Base-by-base conservation (phyloP, 1,140 invertebrate genomes). In the Drosophila kepulauana region DNA sequence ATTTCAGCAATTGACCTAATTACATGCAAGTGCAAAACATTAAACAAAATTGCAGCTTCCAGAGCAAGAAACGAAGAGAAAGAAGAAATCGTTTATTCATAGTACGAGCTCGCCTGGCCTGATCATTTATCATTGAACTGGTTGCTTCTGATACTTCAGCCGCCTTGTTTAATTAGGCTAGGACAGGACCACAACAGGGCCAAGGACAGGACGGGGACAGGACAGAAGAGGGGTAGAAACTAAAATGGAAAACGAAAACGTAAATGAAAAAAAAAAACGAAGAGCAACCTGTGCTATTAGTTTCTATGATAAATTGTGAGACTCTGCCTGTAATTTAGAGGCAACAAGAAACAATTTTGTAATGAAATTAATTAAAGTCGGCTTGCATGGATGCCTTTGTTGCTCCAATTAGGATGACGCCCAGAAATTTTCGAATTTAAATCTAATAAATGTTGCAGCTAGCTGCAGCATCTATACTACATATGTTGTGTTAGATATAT, bases 281-380 rank as follows among this genome's bases (percentile, higher is more conserved):
- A 25, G n/a, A 38, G 35, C 28, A 54, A 43, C 35, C 28, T 72
- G 48, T 11, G 46, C 46, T 65, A 38, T n/a, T 35, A 25, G 33
- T 54, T 25, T 15, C 57, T 78, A 87, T 90, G 86, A 90, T 88
- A 85, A 90, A 90, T 90, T 90, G 86, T 73, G 71, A 74, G 46
- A 25, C 43, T 25, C 3, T 46, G 71, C 57, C 79, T 61, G 65
- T 52, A 79, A 82, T 79, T 82, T 82, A 57, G 51, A 30, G n/a
- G 70, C 61, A 71, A 61, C 48, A 66, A 61, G 65, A 72, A 84
- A 72, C 69, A 84, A 81, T 81, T 81, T 76, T 82, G 84, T 89
- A 91, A 86, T 80, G 68, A 90, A 90, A 78, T 91, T 82, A 90
- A 90, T 87, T 78, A 67, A 82, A 70, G 65, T 64, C 28, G 48